phyloP scores from a whole-genome alignment of 1,140 invertebrate genomes.

The Condylostylus longicornis region DNA sequence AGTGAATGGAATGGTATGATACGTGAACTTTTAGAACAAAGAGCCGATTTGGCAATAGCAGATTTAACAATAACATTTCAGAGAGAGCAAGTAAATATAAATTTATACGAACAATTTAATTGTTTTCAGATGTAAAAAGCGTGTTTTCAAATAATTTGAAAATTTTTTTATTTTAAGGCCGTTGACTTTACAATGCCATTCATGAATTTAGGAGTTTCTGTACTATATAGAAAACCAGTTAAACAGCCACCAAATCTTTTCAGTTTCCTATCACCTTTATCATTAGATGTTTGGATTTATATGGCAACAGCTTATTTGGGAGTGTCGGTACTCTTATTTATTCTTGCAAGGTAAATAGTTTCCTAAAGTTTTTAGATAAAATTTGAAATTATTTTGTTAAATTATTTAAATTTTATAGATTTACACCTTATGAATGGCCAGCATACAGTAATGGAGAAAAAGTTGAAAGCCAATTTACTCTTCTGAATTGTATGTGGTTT shows the following conservation, averaged over 20 bases:
- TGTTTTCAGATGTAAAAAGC: too few species aligned
- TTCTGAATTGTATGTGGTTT: conserved; percentile 91
- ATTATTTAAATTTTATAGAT: conserved; percentile 37
- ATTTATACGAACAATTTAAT: not conserved
- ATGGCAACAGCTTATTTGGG: conserved; percentile 88
- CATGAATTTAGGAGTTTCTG: conserved; percentile 88
- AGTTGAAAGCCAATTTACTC: conserved; percentile 80
- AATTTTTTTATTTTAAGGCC: conserved; percentile 46
- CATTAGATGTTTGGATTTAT: conserved; percentile 89
- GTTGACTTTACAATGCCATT: conserved; percentile 94
- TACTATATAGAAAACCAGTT: conserved; percentile 80
- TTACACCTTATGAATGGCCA: conserved; percentile 88
- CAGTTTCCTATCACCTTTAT: conserved; percentile 85
- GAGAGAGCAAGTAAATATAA: conserved; percentile 46
- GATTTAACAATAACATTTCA: conserved; percentile 90
- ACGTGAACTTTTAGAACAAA: conserved; percentile 73
- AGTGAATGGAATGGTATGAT: conserved; percentile 93
- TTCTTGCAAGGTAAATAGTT: conserved; percentile 65
- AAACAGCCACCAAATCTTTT: conserved; percentile 84
- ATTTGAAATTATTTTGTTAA: not conserved
- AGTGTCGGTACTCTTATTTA: conserved; percentile 83
- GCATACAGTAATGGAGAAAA: conserved; percentile 65
- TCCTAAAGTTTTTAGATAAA: not conserved
- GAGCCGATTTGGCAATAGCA: conserved; percentile 80
- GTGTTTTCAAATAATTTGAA: not conserved